Conservation (phyloP, 1,140 invertebrate genomes). For the Drosophila takahashii region DNA sequence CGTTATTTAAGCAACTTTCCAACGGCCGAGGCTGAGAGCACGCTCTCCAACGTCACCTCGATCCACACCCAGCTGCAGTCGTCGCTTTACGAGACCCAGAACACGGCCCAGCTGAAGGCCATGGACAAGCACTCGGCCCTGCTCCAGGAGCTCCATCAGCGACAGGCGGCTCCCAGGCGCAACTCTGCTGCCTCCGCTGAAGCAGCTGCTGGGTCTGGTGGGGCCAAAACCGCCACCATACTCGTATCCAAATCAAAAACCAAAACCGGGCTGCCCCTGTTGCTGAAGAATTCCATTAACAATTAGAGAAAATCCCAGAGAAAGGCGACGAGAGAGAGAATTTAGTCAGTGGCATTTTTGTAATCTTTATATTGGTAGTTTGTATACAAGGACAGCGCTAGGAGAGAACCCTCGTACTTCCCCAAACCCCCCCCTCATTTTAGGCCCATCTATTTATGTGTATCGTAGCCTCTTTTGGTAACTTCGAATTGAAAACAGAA, state of each 20-base stretch:
- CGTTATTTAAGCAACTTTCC: conserved; percentile 80
- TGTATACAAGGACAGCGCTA: conserved; percentile 60
- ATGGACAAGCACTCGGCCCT: conserved; percentile 76
- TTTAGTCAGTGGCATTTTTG: conserved; percentile 61
- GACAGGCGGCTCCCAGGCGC: conserved; percentile 56
- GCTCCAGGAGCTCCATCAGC: conserved; percentile 76
- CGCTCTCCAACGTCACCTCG: conserved; percentile 84
- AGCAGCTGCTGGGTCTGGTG: conserved; percentile 35
- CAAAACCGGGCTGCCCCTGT: conserved; percentile 84
- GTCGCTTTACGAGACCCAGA: conserved; percentile 77
- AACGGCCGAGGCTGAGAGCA: conserved; percentile 77
- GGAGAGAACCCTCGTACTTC: conserved; percentile 9
- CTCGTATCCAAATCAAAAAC: conserved; percentile 85
- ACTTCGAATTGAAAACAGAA: conserved; percentile 32
- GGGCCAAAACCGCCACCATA: conserved; percentile 84
- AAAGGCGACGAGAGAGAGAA: conserved; percentile 7
- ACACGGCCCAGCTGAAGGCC: conserved; percentile 65
- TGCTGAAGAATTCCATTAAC: conserved; percentile 84
- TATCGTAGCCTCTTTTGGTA: conserved; percentile 50
- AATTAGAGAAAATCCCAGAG: conserved; percentile 58
- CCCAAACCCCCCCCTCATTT: not conserved
- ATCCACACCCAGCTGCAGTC: conserved; percentile 83
- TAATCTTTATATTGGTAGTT: conserved; percentile 78
- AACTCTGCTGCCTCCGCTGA: conserved; percentile 41
- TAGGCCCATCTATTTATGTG: conserved; percentile 58